Evolutionary conservation across 2,797 vertebrate species (phyloP), one percentile per base, ranked within the genome.

Genomic region (Poecilia wingei): DNA sequence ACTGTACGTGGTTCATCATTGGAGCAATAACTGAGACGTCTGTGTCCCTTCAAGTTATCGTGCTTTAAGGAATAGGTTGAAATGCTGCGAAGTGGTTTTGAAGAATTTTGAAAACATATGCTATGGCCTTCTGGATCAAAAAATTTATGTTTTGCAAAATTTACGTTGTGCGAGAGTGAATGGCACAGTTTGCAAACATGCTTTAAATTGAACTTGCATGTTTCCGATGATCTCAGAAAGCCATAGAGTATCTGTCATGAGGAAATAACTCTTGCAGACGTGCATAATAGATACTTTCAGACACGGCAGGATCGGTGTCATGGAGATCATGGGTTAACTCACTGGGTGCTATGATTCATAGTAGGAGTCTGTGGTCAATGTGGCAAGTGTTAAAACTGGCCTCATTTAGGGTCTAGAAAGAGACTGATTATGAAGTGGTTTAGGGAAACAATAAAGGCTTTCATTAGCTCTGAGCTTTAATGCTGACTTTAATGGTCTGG

Each of bases 291-390:
- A 82, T 53, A 47, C 76, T 74, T 85, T 88, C 22, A 87, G 74
- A 76, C 53, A 0, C 78, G 81, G 59, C 46, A 51, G 77, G 43
- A 75, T 12, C 75, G 22, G 49, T 75, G 74, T 81, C 80, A 53
- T 68, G 74, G 82, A 78, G 84, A 83, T 80, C 31, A 2, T 57
- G 73, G 49, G 83, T 89, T 83, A 53, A 53, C 51, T 53, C 84
- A 80, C 84, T 83, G 84, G 88, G 90, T 85, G 87, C 77, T 79
- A 16, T 87, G 84, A 92, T 84, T 92, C 88, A 89, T 80, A 72
- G 74, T 0, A 73, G 66, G 76, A 78, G 59, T 47, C 69, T 79
- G 83, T 81, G 84, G 79, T 91, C 80, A 92, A 83, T 92, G 91
- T 84, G 87, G 77, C 69, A 13, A 87, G 84, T 92, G 90, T 90